A percentile compares a stretch with the other conserved stretches of the same genome.
Evolutionary conservation across 1,140 invertebrate genomes (phyloP).

Genomic region (Diachasma alloeum): DNA sequence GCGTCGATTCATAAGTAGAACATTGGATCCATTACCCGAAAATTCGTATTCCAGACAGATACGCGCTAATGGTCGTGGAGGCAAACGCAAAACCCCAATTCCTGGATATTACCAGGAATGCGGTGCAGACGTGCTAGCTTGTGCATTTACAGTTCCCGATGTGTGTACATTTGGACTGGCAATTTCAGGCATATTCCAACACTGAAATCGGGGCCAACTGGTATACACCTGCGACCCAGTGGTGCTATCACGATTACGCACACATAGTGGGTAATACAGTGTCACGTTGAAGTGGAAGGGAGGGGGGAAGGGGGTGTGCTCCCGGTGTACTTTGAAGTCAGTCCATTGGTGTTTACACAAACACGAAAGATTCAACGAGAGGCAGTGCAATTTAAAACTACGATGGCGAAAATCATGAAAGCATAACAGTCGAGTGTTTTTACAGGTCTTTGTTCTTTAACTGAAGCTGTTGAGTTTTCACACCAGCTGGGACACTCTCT

Average conservation of each 20-base stretch:
- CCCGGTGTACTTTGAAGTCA: neutral
- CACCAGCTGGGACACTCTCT: neutral
- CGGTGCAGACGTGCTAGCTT: slow-evolving; percentile 24
- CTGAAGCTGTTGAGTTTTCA: neutral
- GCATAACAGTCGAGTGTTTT: neutral
- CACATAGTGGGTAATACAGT: neutral
- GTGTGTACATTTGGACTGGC: slow-evolving; percentile 21
- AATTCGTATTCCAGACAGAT: slow-evolving; percentile 9
- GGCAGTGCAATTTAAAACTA: neutral
- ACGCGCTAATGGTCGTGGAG: slow-evolving; percentile 35
- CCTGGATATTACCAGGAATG: slow-evolving; percentile 43
- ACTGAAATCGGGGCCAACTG: neutral
- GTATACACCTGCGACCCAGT: slow-evolving; percentile 1
- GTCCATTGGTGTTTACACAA: neutral
- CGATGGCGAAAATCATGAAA: neutral
- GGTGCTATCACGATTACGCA: neutral
- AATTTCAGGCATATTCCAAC: slow-evolving; percentile 32
- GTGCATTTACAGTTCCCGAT: slow-evolving; percentile 30
- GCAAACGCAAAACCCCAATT: slow-evolving; percentile 44
- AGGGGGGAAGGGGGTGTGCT: neutral
- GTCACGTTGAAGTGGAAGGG: neutral
- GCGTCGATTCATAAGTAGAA: slow-evolving; percentile 17
- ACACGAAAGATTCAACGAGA: neutral
- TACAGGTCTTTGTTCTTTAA: neutral
- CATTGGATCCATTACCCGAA: slow-evolving; percentile 7